phyloP scores from a whole-genome alignment of 2,797 vertebrate genomes.

The Myotis findleyi region DNA sequence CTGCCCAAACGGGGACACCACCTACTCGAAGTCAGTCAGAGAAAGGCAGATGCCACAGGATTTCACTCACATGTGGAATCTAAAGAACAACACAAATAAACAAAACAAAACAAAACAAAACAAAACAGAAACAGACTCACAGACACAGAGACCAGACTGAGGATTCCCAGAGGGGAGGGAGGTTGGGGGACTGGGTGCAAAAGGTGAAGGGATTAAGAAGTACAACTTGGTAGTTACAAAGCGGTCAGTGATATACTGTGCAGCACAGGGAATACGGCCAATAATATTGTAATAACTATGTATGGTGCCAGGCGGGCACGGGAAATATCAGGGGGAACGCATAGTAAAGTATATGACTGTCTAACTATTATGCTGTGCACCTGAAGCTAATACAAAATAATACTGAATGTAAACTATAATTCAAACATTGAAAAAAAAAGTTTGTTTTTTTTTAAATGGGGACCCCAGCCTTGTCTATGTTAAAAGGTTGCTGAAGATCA shows the following conservation, averaged over 20 bases:
- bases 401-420: neutral
- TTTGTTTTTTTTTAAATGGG: neutral
- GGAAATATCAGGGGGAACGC: neutral
- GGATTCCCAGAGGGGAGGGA: neutral
- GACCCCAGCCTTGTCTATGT: neutral
- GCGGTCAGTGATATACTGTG: neutral
- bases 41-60: neutral
- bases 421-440: neutral
- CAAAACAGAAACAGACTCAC: neutral
- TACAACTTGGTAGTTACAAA: neutral
- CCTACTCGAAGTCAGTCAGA: neutral
- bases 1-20: neutral
- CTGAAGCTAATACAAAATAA: neutral
- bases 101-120: no score
- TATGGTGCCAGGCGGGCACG: neutral
- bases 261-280: no score
- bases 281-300: neutral
- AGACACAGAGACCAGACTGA: neutral
- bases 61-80: neutral
- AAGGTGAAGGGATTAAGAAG: neutral
- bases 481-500: neutral
- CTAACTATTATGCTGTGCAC: neutral
- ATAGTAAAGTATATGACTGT: no score
- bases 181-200: neutral
- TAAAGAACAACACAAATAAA: neutral